A percentile compares a stretch with the other conserved stretches of the same genome.
phyloP scores from a whole-genome alignment of 1,140 invertebrate genomes.

The Pseudachorutes palmiensis region DNA sequence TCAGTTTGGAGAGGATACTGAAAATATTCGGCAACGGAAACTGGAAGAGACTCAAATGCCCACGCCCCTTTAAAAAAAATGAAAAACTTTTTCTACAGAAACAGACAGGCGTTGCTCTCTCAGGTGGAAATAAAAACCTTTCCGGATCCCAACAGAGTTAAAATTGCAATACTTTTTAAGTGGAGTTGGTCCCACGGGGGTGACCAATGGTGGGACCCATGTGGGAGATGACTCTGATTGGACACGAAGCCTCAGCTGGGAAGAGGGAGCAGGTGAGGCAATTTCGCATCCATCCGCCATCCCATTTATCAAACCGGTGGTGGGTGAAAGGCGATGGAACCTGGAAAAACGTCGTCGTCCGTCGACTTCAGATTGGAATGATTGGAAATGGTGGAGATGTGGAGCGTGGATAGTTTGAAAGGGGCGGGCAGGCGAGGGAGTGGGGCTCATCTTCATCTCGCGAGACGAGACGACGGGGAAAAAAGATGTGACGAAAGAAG shows the following conservation, averaged over 20 bases:
- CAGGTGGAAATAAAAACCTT: not conserved
- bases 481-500: too few relatives aligned
- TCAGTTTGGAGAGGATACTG: slow-evolving; percentile 61
- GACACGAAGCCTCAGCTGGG: not conserved
- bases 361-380: not conserved
- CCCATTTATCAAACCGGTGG: not conserved
- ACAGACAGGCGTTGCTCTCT: not conserved
- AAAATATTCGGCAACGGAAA: slow-evolving; percentile 16
- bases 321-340: not conserved
- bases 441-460: not conserved
- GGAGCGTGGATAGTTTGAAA: not conserved
- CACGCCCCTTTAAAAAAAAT: not conserved
- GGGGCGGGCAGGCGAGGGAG: too few relatives aligned
- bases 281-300: not conserved
- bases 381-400: not conserved
- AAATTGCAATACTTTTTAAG: not conserved
- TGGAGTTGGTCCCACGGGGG: not conserved
- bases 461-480: not conserved
- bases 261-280: not conserved
- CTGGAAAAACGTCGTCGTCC: not conserved
- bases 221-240: too few relatives aligned
- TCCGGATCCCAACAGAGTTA: not conserved
- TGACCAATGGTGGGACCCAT: too few relatives aligned
- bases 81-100: not conserved
- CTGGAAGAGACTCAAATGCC: not conserved